A percentile compares a stretch with the other conserved stretches of the same genome.
Evolutionary conservation across 2,113 vertebrate species (phyloP).

Genomic region (Anolis sagrei): DNA sequence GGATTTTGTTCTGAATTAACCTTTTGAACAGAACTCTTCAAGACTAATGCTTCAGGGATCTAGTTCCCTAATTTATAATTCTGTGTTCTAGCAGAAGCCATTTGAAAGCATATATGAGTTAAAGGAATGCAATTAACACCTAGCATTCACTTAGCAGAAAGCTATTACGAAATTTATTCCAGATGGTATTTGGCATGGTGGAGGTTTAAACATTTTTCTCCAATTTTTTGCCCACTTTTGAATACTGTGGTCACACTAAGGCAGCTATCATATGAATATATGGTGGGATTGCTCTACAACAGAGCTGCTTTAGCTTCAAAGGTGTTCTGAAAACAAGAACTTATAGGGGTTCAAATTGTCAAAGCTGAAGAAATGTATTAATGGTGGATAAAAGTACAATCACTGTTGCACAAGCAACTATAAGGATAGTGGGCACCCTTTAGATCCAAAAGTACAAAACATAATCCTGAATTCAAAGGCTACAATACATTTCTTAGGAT

Average conservation of each 20-base stretch:
- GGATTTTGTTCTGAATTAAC: slow-evolving; percentile 23
- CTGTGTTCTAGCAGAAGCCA: not conserved
- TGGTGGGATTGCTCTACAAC: not conserved
- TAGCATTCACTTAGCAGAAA: not conserved
- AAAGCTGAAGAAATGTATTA: no score
- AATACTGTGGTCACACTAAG: not conserved
- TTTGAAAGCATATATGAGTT: not conserved
- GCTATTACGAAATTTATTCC: not conserved
- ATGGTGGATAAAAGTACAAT: no score
- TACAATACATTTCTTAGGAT: no score
- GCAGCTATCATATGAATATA: not conserved
- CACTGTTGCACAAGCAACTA: no score
- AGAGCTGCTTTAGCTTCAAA: not conserved
- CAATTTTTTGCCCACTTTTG: not conserved
- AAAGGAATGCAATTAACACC: not conserved
- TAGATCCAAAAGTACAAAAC: no score
- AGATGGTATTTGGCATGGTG: not conserved
- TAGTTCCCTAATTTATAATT: slow-evolving; percentile 8
- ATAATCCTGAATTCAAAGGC: no score
- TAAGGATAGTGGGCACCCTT: no score
- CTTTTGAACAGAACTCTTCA: not conserved
- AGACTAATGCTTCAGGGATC: not conserved
- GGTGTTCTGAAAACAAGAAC: not conserved
- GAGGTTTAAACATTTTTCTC: not conserved
- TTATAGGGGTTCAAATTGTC: not conserved